phyloP scores from a whole-genome alignment of 2,113 vertebrate genomes.

The Rhabdomys dilectus region DNA sequence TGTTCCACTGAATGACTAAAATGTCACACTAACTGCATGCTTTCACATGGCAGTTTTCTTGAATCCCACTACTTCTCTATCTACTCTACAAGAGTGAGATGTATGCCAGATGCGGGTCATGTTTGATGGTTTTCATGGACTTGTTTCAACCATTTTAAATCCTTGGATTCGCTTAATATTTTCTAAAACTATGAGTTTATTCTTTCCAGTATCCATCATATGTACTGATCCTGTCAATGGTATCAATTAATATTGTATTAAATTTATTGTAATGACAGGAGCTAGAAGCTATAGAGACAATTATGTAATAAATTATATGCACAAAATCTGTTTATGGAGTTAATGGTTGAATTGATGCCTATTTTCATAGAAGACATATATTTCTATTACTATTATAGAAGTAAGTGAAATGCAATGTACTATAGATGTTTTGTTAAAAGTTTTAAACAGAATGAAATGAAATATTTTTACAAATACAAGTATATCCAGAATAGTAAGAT shows the following conservation, averaged over 20 bases:
- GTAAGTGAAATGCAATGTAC: background rate
- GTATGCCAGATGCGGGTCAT: background rate
- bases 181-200: conserved; percentile 52
- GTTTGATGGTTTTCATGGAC: conserved; percentile 42
- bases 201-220: background rate
- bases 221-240: conserved; percentile 48
- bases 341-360: background rate
- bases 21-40: background rate
- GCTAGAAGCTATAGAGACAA: background rate
- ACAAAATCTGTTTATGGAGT: conserved; percentile 3
- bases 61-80: background rate
- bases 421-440: background rate
- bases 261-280: background rate
- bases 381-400: background rate
- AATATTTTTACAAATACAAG: no score
- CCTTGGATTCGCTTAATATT: conserved; percentile 37
- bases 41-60: background rate
- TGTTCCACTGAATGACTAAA: background rate
- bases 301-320: conserved; percentile 3
- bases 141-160: conserved; percentile 57
- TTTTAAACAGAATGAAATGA: background rate
- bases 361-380: background rate
- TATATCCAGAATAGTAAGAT: background rate
- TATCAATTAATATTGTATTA: background rate
- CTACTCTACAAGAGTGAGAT: background rate